phyloP scores from a whole-genome alignment of 2,888 invertebrate species.

The Plebejus anna region DNA sequence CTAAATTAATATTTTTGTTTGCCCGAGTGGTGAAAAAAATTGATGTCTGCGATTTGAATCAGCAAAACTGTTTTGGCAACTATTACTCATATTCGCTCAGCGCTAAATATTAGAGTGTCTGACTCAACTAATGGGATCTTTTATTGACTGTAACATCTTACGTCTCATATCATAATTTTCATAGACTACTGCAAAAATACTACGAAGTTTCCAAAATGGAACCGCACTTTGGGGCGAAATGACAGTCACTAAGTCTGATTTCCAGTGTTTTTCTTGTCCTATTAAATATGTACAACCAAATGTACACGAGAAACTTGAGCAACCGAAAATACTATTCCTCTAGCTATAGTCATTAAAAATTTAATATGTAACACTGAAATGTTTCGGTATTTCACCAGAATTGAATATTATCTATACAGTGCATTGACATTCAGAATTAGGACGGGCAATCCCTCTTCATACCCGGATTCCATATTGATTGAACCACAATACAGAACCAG shows the following conservation, averaged over 20 bases:
- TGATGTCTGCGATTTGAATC: not conserved
- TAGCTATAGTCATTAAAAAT: too few species aligned
- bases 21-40: not conserved
- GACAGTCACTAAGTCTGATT: too few species aligned
- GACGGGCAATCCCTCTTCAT: conserved; percentile 20
- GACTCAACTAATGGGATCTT: conserved; percentile 14
- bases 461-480: conserved; percentile 23
- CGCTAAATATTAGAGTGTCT: not conserved
- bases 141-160: conserved; percentile 12
- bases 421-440: conserved; percentile 28
- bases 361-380: too few species aligned
- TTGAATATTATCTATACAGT: conserved; percentile 21
- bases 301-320: too few species aligned
- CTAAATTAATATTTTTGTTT: not conserved
- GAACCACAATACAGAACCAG: conserved; percentile 13
- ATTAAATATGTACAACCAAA: not conserved
- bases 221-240: not conserved
- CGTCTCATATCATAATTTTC: not conserved
- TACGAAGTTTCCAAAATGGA: not conserved
- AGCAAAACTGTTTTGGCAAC: not conserved
- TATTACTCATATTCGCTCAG: conserved; percentile 7
- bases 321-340: too few species aligned
- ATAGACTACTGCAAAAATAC: not conserved
- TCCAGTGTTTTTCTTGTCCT: too few species aligned
- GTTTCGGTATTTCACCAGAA: not conserved